These are phyloP conservation scores for Electrona antarctica DNA, from an alignment of 2,113 vertebrate genomes.

Conservation along the genomic window DNA sequence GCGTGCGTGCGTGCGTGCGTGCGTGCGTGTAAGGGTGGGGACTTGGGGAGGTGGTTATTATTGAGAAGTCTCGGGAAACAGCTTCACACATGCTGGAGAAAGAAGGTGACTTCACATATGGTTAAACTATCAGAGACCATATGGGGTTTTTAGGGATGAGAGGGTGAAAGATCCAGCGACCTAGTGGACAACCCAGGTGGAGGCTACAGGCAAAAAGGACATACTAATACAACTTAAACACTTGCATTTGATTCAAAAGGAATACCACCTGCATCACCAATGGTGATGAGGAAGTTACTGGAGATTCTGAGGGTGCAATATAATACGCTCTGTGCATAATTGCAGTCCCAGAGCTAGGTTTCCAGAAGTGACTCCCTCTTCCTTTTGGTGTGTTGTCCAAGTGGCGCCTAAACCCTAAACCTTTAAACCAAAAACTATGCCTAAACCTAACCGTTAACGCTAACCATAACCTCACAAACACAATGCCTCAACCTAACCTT, in stretches of 20 bases:
- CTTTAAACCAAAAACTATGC: too few species aligned
- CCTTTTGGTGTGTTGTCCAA: too few species aligned
- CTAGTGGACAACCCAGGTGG: not conserved
- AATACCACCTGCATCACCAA: conserved; percentile 9
- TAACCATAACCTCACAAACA: too few species aligned
- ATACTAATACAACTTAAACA: not conserved
- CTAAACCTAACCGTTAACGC: too few species aligned
- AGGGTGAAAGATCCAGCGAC: conserved; percentile 7
- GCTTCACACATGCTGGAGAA: conserved; percentile 56
- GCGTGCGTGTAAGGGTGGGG: too few species aligned
- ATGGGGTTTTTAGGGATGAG: not conserved
- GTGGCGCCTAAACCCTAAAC: too few species aligned
- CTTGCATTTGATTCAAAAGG: not conserved
- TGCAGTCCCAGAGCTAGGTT: too few species aligned
- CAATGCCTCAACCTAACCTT: too few species aligned
- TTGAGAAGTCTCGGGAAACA: conserved; percentile 23
- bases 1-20: too few species aligned
- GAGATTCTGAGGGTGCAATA: conserved; percentile 9
- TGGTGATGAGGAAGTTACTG: conserved; percentile 6
- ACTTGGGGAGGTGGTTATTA: not conserved
- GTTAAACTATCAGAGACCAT: conserved; percentile 5
- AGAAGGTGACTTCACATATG: not conserved
- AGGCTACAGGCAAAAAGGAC: conserved; percentile 57
- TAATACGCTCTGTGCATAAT: too few species aligned
- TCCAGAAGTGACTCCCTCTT: too few species aligned